A percentile compares a stretch with the other conserved stretches of the same genome.
phyloP scores from a whole-genome alignment of 2,888 invertebrate genomes.

The Odontothrips loti region DNA sequence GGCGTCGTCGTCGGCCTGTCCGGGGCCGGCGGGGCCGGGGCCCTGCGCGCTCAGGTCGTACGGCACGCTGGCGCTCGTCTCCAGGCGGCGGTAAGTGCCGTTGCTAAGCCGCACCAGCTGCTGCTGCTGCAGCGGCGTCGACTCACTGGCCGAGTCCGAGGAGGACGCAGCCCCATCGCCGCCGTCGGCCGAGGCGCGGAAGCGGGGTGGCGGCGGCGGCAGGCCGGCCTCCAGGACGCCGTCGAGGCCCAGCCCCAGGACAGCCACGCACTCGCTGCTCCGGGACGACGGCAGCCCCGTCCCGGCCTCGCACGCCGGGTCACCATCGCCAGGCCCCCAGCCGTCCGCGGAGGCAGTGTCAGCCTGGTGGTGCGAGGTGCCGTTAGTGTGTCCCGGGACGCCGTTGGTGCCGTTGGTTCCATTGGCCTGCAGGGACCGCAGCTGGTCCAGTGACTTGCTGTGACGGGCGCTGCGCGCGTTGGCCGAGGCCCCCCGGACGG shows the following conservation, averaged over 20 bases:
- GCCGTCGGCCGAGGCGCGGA: constrained; percentile 31
- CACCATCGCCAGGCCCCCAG: constrained; percentile 36
- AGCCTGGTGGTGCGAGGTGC: neutral
- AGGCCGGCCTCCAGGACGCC: constrained; percentile 43
- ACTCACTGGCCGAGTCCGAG: constrained; percentile 38
- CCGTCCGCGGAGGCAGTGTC: neutral
- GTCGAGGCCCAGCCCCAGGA: constrained; percentile 26
- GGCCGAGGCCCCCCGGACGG: constrained; percentile 56
- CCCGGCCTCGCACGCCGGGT: constrained; percentile 7
- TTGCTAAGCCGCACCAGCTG: constrained; percentile 34
- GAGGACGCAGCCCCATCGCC: constrained; percentile 35
- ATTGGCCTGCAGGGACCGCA: constrained; percentile 51
- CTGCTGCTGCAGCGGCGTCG: constrained; percentile 30
- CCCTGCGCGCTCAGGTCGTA: constrained; percentile 50
- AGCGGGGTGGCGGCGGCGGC: constrained; percentile 47
- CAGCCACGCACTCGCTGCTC: constrained; percentile 29
- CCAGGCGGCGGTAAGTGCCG: constrained; percentile 47
- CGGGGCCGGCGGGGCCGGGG: neutral
- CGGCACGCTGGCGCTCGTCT: constrained; percentile 62
- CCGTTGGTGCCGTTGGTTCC: constrained; percentile 46
- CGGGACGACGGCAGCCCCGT: constrained; percentile 40
- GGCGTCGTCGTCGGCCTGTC: constrained; percentile 42
- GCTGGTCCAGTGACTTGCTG: constrained; percentile 76
- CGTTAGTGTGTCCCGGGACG: constrained; percentile 47
- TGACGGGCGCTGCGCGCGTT: constrained; percentile 54